These are phyloP conservation scores for Drosophila teissieri DNA, from an alignment of 1,140 invertebrate genomes.

Conservation along the genomic window DNA sequence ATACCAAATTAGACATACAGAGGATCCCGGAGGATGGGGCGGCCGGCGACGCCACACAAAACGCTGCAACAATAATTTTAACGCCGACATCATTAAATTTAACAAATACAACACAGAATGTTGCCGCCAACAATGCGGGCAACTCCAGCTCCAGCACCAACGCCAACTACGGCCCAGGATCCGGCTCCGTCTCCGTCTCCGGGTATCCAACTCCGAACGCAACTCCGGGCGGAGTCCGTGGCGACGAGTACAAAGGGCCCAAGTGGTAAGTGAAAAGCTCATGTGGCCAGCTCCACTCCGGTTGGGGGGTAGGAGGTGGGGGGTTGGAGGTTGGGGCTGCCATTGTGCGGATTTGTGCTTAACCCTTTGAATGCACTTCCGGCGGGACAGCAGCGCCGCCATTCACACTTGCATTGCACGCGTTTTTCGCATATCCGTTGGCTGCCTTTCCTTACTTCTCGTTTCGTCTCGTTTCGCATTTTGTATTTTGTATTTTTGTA, in stretches of 20 bases:
- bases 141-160: not conserved
- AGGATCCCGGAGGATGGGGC: constrained; percentile 63
- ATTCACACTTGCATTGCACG: constrained; percentile 71
- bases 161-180: not conserved
- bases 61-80: constrained; percentile 83
- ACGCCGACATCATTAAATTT: constrained; percentile 83
- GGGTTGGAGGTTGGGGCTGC: constrained; percentile 2
- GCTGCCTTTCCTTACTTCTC: constrained; percentile 16
- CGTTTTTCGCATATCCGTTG: constrained; percentile 77
- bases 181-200: not conserved
- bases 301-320: not conserved
- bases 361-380: constrained; percentile 80
- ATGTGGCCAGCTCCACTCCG: constrained; percentile 42
- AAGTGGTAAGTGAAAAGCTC: constrained; percentile 77
- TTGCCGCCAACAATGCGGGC: constrained; percentile 42
- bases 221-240: constrained; percentile 25
- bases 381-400: constrained; percentile 53
- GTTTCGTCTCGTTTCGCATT: constrained; percentile 32
- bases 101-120: constrained; percentile 77
- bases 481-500: constrained; percentile 15
- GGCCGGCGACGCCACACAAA: constrained; percentile 53
- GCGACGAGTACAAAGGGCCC: constrained; percentile 74
- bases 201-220: not conserved
- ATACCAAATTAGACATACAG: constrained; percentile 82
- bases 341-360: constrained; percentile 64